Conservation (phyloP, 2,797 vertebrate genomes). For the Xiphophorus birchmanni region DNA sequence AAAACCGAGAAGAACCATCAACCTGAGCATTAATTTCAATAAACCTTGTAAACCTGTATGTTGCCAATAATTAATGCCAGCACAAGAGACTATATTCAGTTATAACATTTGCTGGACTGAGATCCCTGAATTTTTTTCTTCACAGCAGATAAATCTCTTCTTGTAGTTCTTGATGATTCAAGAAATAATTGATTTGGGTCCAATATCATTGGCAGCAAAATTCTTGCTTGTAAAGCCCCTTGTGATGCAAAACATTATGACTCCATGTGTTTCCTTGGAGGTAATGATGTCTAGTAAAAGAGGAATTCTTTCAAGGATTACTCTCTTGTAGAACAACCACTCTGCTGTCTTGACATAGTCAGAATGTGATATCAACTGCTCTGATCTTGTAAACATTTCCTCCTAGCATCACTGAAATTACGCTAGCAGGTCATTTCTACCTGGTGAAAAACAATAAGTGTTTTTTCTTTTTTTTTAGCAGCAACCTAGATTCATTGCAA, state of each 20-base stretch:
- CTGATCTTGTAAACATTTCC: neutral
- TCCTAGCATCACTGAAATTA: neutral
- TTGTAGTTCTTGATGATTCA: neutral
- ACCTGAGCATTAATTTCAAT: neutral
- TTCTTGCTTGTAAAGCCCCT: neutral
- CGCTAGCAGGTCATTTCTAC: neutral
- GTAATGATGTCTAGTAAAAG: neutral
- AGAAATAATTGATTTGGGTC: neutral
- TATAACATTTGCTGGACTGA: neutral
- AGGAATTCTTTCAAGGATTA: neutral
- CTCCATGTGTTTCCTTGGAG: neutral
- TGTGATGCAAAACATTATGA: neutral
- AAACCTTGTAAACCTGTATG: neutral
- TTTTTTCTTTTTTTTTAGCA: neutral
- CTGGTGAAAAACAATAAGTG: neutral
- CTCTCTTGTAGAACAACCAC: neutral
- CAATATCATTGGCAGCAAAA: neutral
- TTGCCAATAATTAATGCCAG: neutral
- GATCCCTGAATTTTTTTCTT: neutral
- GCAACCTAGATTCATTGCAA: neutral
- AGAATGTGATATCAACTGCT: neutral
- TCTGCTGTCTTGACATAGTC: neutral
- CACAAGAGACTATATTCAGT: neutral
- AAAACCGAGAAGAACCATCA: neutral
- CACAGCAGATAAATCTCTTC: neutral